Conservation (phyloP, 2,113 vertebrate species). For the Anolis sagrei region DNA sequence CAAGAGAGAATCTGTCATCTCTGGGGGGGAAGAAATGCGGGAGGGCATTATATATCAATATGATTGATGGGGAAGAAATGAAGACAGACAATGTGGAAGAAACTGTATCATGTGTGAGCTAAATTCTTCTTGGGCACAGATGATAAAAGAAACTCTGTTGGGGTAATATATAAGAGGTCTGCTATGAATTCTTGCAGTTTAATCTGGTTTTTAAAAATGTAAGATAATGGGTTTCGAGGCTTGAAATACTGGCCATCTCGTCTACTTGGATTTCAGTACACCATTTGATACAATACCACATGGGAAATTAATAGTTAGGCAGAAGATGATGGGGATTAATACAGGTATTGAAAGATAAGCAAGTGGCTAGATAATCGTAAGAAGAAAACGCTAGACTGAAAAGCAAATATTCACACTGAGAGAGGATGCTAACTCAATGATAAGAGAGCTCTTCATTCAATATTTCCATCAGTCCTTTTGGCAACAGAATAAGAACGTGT, state of each 20-base stretch:
- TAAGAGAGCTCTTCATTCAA: background rate
- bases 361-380: conserved; percentile 7
- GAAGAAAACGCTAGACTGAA: background rate
- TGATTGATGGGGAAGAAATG: conserved; percentile 20
- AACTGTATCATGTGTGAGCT: background rate
- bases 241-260: conserved; percentile 3
- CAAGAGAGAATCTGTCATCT: background rate
- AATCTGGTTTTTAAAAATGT: conserved; percentile 17
- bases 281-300: conserved; percentile 23
- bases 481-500: background rate
- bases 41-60: conserved; percentile 2
- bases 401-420: background rate
- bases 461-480: conserved; percentile 2
- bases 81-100: conserved; percentile 1
- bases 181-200: background rate
- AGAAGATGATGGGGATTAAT: conserved; percentile 20
- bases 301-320: conserved; percentile 33
- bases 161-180: background rate
- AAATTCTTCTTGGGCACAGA: conserved; percentile 16
- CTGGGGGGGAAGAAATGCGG: background rate
- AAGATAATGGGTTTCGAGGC: conserved; percentile 16
- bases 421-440: conserved; percentile 1
- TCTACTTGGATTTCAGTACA: conserved; percentile 29
- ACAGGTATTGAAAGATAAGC: conserved; percentile 28
- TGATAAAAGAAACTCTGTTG: conserved; percentile 3